Evolutionary conservation across 2,113 vertebrate genomes (phyloP), one percentile per base, ranked within the genome.

Genomic region (Gobio gobio): DNA sequence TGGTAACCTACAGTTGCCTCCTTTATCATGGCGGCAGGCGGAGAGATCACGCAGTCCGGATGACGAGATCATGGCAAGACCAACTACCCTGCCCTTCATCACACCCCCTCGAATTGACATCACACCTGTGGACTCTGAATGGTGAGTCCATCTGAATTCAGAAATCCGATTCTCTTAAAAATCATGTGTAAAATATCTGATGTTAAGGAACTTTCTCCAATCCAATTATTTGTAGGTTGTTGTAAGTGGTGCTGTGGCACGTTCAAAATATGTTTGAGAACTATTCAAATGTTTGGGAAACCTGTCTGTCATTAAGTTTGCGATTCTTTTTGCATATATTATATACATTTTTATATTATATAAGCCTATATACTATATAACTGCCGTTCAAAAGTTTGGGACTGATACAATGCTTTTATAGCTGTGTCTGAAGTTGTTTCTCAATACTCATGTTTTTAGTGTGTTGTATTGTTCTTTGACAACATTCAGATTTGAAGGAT

Each of bases 71-170:
- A 92, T 98, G 68, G 90, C 93, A 24, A 93, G 98, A 56, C 98
- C 98, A 0, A 99, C 98, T 7, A 97, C 97, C 0, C 93, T 99
- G 77, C 96, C 97, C 5, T 93, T 99, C 80, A 83, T 94, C 12
- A 92, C 93, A 0, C 97, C 96, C 2, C 98, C 98, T 5, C 96
- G 96, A 84, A 99, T 99, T 20, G 96, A 97, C 16, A 98, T 99
- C 90, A 99, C 98, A 1, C 89, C 96, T 0, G 98, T 96, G 22
- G 96, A 97, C 91, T 94, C 96, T 0, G 98, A 98, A 78, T 94
- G 96, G 98, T 99, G 86, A 93, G 96, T 92, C 16, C 26, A 20
- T 61, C 20, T 47, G 40, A 40, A 40, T 73, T 45, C 68, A 72
- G 16, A 22, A 40, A n/a, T 40, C 20, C 43, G 16, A 45, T 20